Base-by-base conservation (phyloP, 2,888 invertebrate genomes). In the Oscheius sp. region DNA sequence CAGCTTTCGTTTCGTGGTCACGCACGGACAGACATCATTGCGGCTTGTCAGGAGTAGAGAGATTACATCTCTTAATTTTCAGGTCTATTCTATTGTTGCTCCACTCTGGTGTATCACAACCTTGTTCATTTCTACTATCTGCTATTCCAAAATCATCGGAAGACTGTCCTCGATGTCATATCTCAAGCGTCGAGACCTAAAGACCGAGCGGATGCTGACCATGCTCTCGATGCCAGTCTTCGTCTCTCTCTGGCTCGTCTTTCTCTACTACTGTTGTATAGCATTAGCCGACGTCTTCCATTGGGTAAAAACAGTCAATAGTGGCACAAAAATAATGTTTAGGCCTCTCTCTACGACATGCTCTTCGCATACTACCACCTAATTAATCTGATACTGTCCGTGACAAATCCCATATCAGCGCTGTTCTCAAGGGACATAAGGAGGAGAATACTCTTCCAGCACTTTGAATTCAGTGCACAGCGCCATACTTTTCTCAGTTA, bases 191-290 rank as follows among this genome's bases (percentile, higher is more conserved):
- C 51, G 72, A 29, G 66, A 57, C 59, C 37, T 74, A 11, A 74
- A 74, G 58, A 74, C 68, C 4, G 74, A 74, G 51, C 32, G 68
- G 10, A 74, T 66, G 33, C 66, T 74, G 11, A 68, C 74, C 11
- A 59, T 74, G 58, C 74, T 74, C 42, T 74, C 74, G 13, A 74
- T 74, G 42, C 68, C 74, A 9, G 74, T 74, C 21, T 74, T 68
- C 59, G 47, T 74, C 48, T 74, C 74, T 11, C 66, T 74, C 29
- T 74, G 74, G 74, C 48, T 74, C n/a, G 74, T 74, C 32, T 68
- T 68, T 33, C 50, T 68, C 13, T 74, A 74, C 51, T 74, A 74
- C 68, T 47, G 50, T 33, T 58, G 55, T 29, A 68, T 66, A 7
- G 66, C 66, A 3, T 21, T 74, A 21, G 58, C 74, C 10, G 68